Conservation (phyloP, 2,888 invertebrate genomes). For the Hydrotaea cyrtoneurina region DNA sequence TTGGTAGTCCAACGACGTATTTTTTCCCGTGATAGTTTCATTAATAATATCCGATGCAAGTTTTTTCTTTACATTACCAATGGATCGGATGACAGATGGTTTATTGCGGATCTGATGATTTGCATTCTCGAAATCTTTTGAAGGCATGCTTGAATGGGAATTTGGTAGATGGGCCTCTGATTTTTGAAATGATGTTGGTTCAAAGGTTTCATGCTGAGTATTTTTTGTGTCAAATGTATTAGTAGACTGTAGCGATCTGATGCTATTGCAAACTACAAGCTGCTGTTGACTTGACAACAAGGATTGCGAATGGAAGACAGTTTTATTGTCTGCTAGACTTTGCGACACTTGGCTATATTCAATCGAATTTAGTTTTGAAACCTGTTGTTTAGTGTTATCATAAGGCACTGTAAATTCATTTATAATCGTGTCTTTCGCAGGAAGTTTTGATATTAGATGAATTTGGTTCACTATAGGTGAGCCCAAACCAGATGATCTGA, state of each 20-base stretch:
- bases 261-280: not conserved
- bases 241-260: not conserved
- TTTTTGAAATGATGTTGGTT: too few species aligned
- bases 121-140: conserved; percentile 27
- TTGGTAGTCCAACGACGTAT: conserved; percentile 5
- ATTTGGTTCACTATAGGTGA: conserved; percentile 39
- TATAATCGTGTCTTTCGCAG: not conserved
- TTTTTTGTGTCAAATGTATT: too few species aligned
- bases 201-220: too few species aligned
- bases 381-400: conserved; percentile 68
- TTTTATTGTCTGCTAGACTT: not conserved
- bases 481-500: not conserved
- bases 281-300: not conserved
- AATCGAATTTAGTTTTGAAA: not conserved
- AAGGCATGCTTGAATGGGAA: too few species aligned
- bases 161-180: too few species aligned
- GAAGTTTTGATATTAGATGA: conserved; percentile 47
- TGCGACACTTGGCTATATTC: not conserved
- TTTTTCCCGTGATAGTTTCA: conserved; percentile 54
- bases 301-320: too few species aligned
- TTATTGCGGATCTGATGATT: not conserved
- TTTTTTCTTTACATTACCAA: conserved; percentile 78
- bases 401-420: conserved; percentile 50
- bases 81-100: conserved; percentile 76
- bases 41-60: conserved; percentile 66